Base-by-base conservation (phyloP, 2,797 vertebrate genomes). In the Notamacropus eugenii region DNA sequence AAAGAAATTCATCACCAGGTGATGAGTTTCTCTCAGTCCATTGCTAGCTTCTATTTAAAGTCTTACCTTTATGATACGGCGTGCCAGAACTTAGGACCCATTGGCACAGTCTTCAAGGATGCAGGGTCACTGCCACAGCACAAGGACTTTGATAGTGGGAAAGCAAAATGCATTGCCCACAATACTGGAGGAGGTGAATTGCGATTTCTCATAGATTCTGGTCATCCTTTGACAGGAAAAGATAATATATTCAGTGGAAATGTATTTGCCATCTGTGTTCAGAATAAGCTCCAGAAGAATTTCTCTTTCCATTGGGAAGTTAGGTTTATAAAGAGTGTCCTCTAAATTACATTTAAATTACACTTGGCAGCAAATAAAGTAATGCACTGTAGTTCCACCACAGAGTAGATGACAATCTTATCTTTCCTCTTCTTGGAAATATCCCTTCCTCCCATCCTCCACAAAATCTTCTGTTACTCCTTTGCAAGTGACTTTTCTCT, bases 221-320 rank as follows among this genome's bases (percentile, higher is more conserved):
- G 19, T 94, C 93, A 94, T 97, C 56, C 57, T 97, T 59, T 92
- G 87, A 92, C 96, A 96, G 95, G 94, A 96, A 98, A 90, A 93
- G 62, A 90, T 91, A 92, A 92, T 96, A 93, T 82, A 91, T 93
- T 95, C 93, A 94, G 93, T 96, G 90, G 91, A 93, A 97, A 97
- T 93, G 50, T 74, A 92, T 97, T 95, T 96, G 54, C 96, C 95
- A 96, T 96, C 87, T 97, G 93, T 91, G 62, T 87, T 56, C n/a
- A 90, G 40, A 93, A 14, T 93, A 92, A 87, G 0, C 90, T 97
- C 96, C 0, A 54, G 94, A 93, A 94, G 93, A 58, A 90, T 92
- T 95, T 94, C 57, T 55, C 96, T 95, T 94, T 82, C 40, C 57
- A 91, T 50, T 62, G 74, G 62, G 54, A 95, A 96, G 91, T 92